Evolutionary conservation across 2,888 invertebrate species (phyloP).

Genomic region (Drosophila algonquin): DNA sequence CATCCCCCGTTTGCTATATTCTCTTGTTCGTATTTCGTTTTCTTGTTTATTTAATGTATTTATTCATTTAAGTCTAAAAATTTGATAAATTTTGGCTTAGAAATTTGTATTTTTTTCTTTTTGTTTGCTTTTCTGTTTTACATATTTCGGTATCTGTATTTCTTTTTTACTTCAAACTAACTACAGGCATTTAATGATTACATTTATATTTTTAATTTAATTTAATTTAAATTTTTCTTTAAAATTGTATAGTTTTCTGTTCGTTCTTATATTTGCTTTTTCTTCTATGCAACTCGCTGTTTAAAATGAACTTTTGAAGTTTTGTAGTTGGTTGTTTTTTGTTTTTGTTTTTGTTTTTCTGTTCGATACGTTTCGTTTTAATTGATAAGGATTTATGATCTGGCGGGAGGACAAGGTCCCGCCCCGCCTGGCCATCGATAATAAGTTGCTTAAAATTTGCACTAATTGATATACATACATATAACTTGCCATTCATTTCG

Average conservation of each 20-base stretch:
- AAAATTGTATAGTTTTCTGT: slow-evolving; percentile 38
- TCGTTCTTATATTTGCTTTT: background rate
- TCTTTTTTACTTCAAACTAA: slow-evolving; percentile 74
- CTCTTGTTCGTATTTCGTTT: slow-evolving; percentile 8
- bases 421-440: background rate
- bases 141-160: slow-evolving; percentile 9
- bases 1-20: background rate
- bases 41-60: slow-evolving; percentile 4
- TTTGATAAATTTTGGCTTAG: slow-evolving; percentile 76
- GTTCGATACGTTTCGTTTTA: slow-evolving; percentile 69
- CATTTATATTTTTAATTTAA: slow-evolving; percentile 28
- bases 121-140: slow-evolving; percentile 12
- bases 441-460: slow-evolving; percentile 61
- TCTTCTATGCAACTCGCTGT: slow-evolving; percentile 21
- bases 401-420: slow-evolving; percentile 5
- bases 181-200: slow-evolving; percentile 69
- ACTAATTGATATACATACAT: slow-evolving; percentile 51
- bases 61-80: slow-evolving; percentile 60
- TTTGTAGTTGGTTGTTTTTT: slow-evolving; percentile 38
- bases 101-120: slow-evolving; percentile 49
- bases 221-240: slow-evolving; percentile 30
- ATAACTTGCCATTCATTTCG: slow-evolving; percentile 17
- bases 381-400: slow-evolving; percentile 56
- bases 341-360: slow-evolving; percentile 30
- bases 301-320: slow-evolving; percentile 71